Conservation (phyloP, 2,797 vertebrate species). For the Morelia viridis region DNA sequence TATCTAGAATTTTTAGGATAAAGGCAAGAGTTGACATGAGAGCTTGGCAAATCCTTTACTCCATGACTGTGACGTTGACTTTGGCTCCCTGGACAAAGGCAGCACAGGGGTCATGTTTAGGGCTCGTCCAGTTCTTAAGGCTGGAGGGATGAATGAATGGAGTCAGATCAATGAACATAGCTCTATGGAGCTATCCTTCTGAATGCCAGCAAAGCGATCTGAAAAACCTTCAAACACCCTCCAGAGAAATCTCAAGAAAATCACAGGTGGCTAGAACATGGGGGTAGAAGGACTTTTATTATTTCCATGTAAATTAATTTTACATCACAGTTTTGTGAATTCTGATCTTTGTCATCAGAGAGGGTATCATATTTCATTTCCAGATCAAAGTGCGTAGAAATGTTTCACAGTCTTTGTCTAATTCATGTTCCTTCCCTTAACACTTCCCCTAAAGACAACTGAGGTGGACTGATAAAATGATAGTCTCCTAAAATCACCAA, state of each 20-base stretch:
- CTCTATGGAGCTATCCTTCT: background rate
- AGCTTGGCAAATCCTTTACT: background rate
- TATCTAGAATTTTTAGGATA: background rate
- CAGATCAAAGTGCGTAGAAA: conserved; percentile 74
- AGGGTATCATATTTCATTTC: conserved; percentile 54
- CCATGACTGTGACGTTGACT: background rate
- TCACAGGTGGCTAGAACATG: conserved; percentile 23
- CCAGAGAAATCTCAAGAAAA: conserved; percentile 42
- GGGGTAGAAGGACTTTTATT: conserved; percentile 61
- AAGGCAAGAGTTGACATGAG: background rate
- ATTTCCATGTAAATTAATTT: conserved; percentile 59
- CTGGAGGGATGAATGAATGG: background rate
- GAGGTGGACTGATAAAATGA: conserved; percentile 71
- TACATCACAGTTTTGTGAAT: conserved; percentile 60
- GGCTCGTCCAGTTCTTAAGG: background rate
- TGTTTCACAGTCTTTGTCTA: conserved; percentile 74
- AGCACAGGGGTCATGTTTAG: background rate
- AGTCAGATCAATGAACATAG: background rate
- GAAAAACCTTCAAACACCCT: background rate
- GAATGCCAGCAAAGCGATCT: background rate
- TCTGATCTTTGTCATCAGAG: conserved; percentile 53
- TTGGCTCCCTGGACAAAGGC: background rate
- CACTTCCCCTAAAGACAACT: conserved; percentile 74
- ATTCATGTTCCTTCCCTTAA: conserved; percentile 28
- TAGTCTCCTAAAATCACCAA: conserved; percentile 51